Evolutionary conservation across 2,888 invertebrate genomes (phyloP).

Genomic region (Bhutanitis thaidina): DNA sequence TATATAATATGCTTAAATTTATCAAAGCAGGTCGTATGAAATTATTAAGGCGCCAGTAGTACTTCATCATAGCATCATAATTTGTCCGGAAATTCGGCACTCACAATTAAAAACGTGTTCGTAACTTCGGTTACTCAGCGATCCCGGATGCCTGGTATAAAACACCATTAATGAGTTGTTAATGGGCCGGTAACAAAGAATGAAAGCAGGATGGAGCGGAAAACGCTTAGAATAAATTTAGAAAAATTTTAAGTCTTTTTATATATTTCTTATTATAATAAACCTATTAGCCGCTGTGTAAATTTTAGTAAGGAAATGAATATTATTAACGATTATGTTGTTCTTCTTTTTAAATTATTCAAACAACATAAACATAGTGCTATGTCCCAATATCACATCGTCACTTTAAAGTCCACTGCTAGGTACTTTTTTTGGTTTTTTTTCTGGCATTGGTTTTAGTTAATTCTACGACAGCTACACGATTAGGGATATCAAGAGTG

Average conservation of each 20-base stretch:
- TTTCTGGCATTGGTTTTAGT: too few relatives aligned
- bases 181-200: constrained; percentile 13
- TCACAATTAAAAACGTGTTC: constrained; percentile 4
- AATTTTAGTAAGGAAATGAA: too few relatives aligned
- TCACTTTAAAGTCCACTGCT: too few relatives aligned
- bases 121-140: constrained; percentile 3
- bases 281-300: not conserved
- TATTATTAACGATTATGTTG: too few relatives aligned
- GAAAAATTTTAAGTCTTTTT: constrained; percentile 1
- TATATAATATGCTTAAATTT: too few relatives aligned
- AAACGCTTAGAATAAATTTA: constrained; percentile 14
- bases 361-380: too few relatives aligned
- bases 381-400: too few relatives aligned
- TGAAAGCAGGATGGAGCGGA: constrained; percentile 5
- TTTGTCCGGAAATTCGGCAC: not conserved
- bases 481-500: too few relatives aligned
- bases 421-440: too few relatives aligned
- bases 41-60: not conserved
- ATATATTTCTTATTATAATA: constrained; percentile 7
- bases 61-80: not conserved
- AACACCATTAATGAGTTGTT: constrained; percentile 16
- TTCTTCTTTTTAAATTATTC: too few relatives aligned
- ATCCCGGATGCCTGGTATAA: constrained; percentile 2
- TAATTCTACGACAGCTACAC: too few relatives aligned
- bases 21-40: too few relatives aligned